phyloP scores from a whole-genome alignment of 2,888 invertebrate species.

The Leucophenga maculata region DNA sequence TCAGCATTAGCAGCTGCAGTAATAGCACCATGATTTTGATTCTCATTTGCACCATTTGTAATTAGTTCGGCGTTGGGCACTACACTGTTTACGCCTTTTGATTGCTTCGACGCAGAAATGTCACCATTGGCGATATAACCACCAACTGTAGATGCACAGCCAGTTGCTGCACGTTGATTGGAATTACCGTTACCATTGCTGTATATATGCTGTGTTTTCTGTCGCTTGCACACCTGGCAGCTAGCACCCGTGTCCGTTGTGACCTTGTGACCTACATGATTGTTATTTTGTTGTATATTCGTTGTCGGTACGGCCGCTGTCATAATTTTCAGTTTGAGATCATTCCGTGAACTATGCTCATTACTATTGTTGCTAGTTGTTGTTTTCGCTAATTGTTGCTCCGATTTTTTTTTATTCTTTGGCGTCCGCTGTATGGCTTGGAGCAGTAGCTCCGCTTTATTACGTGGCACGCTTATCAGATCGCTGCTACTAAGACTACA shows the following conservation, averaged over 20 bases:
- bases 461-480: constrained; percentile 68
- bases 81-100: no score
- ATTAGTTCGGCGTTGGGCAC: no score
- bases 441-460: constrained; percentile 74
- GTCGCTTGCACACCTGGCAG: constrained; percentile 72
- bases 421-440: constrained; percentile 76
- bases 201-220: constrained; percentile 71
- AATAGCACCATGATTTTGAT: constrained; percentile 29
- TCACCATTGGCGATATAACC: no score
- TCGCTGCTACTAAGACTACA: constrained; percentile 60
- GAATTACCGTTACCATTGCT: constrained; percentile 20
- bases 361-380: constrained; percentile 34
- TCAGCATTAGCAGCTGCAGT: constrained; percentile 26
- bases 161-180: not conserved
- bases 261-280: constrained; percentile 31
- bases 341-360: constrained; percentile 30
- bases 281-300: constrained; percentile 47
- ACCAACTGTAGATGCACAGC: not conserved
- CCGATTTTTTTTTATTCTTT: constrained; percentile 62
- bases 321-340: constrained; percentile 37
- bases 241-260: constrained; percentile 23
- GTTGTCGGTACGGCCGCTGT: constrained; percentile 16
- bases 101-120: no score
- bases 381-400: constrained; percentile 50
- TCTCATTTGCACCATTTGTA: not conserved